Conservation (phyloP, 2,113 vertebrate species). For the Perognathus longimembris region DNA sequence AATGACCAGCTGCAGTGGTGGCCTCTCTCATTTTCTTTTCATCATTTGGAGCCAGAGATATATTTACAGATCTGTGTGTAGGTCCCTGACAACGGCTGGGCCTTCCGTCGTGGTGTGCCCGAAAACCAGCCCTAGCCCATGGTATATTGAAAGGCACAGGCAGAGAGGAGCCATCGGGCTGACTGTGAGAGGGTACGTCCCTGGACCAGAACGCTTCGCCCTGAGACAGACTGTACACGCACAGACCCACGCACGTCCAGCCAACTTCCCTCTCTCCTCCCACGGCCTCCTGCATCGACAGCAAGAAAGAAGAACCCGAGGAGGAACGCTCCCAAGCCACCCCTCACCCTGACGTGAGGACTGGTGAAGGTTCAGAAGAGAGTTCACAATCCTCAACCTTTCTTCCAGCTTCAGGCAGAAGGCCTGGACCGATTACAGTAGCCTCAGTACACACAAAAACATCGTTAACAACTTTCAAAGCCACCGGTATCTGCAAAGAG, state of each 20-base stretch:
- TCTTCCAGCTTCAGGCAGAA: neutral
- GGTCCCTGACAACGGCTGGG: neutral
- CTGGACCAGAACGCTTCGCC: neutral
- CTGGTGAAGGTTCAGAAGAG: neutral
- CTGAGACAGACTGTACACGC: neutral
- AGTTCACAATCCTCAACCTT: neutral
- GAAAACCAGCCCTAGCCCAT: neutral
- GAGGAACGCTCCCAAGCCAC: neutral
- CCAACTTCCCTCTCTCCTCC: neutral
- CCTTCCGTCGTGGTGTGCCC: neutral
- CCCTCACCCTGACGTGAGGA: too few relatives aligned
- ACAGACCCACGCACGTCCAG: too few relatives aligned
- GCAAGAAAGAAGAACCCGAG: neutral
- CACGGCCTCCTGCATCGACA: neutral
- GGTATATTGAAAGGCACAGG: neutral
- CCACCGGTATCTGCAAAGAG: neutral
- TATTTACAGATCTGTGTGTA: neutral
- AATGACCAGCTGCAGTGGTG: neutral
- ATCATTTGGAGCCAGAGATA: neutral
- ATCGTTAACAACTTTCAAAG: neutral
- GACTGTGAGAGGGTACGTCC: neutral
- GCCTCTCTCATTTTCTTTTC: neutral
- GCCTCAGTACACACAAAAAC: neutral
- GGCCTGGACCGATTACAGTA: neutral
- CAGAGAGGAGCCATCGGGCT: neutral